These are phyloP conservation scores for Scomber colias DNA, from an alignment of 2,113 vertebrate species.

Conservation along the genomic window DNA sequence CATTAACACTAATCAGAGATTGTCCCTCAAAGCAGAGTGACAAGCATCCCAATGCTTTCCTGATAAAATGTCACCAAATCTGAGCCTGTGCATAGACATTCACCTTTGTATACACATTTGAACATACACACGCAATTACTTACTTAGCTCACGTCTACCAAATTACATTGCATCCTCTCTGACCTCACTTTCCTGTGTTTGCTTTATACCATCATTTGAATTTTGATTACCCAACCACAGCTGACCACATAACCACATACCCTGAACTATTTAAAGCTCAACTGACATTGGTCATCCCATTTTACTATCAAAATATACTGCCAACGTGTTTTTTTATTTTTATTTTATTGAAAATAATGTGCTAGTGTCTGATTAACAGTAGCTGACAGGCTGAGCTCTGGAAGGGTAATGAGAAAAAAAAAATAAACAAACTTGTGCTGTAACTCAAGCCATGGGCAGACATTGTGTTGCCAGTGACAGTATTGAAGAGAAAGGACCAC, in stretches of 20 bases:
- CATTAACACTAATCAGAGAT: conserved; percentile 78
- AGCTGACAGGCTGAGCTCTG: no score
- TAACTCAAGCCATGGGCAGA: no score
- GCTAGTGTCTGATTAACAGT: no score
- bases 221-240: conserved; percentile 21
- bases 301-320: no score
- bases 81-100: conserved; percentile 36
- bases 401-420: no score
- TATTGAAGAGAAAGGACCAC: no score
- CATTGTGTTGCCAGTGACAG: no score
- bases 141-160: conserved; percentile 17
- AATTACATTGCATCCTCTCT: conserved; percentile 37
- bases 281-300: no score
- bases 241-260: conserved; percentile 1
- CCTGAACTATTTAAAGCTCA: background rate
- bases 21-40: conserved; percentile 67
- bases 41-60: conserved; percentile 72
- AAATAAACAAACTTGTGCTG: no score
- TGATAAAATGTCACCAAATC: conserved; percentile 72
- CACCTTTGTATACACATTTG: conserved; percentile 13
- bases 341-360: no score
- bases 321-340: no score
- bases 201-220: conserved; percentile 27
- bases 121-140: conserved; percentile 17
- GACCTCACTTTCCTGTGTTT: conserved; percentile 36